Evolutionary conservation across 2,888 invertebrate species (phyloP).

Genomic region (Ceramica pisi): DNA sequence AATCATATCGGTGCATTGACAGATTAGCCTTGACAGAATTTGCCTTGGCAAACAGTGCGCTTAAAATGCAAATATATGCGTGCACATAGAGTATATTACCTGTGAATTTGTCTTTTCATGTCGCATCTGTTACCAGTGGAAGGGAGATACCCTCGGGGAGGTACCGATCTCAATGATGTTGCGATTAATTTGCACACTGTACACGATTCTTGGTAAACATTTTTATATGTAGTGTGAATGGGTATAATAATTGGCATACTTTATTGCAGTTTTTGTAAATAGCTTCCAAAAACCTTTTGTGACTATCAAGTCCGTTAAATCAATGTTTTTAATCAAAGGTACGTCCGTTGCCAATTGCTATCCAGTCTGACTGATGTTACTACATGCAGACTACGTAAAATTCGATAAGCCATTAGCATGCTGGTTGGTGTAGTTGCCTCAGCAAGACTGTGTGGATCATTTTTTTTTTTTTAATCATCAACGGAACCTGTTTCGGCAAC

Average conservation of each 20-base stretch:
- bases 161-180: constrained; percentile 55
- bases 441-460: constrained; percentile 25
- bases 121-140: constrained; percentile 26
- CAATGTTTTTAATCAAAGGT: background rate
- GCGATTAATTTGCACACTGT: constrained; percentile 41
- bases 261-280: constrained; percentile 1
- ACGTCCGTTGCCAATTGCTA: constrained; percentile 1
- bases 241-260: constrained; percentile 13
- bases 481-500: constrained; percentile 33
- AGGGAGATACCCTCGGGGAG: constrained; percentile 65
- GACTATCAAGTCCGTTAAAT: background rate
- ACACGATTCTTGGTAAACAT: constrained; percentile 35
- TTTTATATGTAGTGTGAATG: constrained; percentile 27
- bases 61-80: constrained; percentile 62
- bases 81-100: constrained; percentile 47
- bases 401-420: constrained; percentile 12
- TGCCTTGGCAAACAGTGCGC: constrained; percentile 31
- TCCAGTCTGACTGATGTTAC: background rate
- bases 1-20: constrained; percentile 44
- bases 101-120: constrained; percentile 46
- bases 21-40: constrained; percentile 54
- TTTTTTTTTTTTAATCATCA: constrained; percentile 39
- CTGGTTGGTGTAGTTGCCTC: constrained; percentile 4
- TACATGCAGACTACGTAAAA: constrained; percentile 8
- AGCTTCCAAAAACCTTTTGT: background rate